Evolutionary conservation across 2,888 invertebrate genomes (phyloP).

Genomic region (Megastigmus dorsalis): DNA sequence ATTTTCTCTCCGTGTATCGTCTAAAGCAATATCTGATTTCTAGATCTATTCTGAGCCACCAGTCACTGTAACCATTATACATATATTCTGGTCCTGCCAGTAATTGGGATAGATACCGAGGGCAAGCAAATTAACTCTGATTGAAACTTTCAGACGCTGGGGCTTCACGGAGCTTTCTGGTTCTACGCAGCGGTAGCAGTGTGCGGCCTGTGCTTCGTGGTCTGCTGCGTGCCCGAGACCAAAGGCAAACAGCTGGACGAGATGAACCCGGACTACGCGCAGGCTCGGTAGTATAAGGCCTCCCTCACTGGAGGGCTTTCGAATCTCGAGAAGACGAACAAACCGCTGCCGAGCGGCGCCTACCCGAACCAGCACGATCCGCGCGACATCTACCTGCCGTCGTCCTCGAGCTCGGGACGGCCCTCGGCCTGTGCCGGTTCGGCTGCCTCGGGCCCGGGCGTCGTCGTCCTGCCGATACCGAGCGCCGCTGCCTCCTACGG

Average conservation of each 20-base stretch:
- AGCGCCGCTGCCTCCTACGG: conserved; percentile 12
- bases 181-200: conserved; percentile 89
- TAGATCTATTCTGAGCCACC: too few relatives aligned
- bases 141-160: conserved; percentile 80
- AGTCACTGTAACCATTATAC: too few relatives aligned
- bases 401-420: conserved; percentile 24
- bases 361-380: conserved; percentile 68
- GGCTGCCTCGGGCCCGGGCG: conserved; percentile 51
- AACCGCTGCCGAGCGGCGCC: conserved; percentile 67
- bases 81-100: too few relatives aligned
- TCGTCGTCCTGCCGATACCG: conserved; percentile 55
- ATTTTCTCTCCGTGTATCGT: too few relatives aligned
- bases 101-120: too few relatives aligned
- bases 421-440: conserved; percentile 24
- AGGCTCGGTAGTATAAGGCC: conserved; percentile 74
- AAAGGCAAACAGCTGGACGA: conserved; percentile 93
- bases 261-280: conserved; percentile 84
- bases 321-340: conserved; percentile 70
- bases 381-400: conserved; percentile 61
- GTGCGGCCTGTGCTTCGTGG: conserved; percentile 88
- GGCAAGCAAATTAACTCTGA: too few relatives aligned
- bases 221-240: conserved; percentile 92
- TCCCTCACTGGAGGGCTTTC: conserved; percentile 72
- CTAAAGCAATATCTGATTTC: too few relatives aligned
- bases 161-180: conserved; percentile 91